Evolutionary conservation across 2,888 invertebrate species (phyloP).

Genomic region (Plagodis dolabraria): DNA sequence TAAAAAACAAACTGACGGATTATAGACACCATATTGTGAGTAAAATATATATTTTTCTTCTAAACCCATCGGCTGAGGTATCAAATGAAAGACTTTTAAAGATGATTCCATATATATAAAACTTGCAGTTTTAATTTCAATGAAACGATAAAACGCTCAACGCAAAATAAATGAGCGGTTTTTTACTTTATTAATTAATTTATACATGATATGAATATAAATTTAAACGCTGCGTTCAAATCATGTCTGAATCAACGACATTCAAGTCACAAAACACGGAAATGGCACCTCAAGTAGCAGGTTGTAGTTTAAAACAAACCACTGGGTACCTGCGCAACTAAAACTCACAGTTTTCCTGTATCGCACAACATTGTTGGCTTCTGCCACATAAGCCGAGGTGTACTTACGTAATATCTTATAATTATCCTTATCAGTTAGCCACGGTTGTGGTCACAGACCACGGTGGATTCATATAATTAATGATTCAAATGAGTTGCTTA

Average conservation of each 20-base stretch:
- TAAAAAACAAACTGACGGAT: too few species aligned
- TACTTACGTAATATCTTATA: constrained; percentile 26
- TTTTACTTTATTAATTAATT: too few species aligned
- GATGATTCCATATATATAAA: too few species aligned
- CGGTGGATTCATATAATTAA: constrained; percentile 29
- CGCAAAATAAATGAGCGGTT: too few species aligned
- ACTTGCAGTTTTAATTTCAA: too few species aligned
- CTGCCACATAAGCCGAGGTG: constrained; percentile 23
- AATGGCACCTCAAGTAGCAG: constrained; percentile 5
- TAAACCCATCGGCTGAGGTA: too few species aligned
- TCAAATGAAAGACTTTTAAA: too few species aligned
- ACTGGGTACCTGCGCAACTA: not conserved
- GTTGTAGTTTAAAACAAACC: too few species aligned
- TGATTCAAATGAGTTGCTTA: constrained; percentile 37
- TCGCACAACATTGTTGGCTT: constrained; percentile 22
- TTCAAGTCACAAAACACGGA: constrained; percentile 9
- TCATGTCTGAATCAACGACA: constrained; percentile 11
- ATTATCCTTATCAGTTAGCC: constrained; percentile 30
- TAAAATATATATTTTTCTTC: too few species aligned
- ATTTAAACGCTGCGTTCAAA: constrained; percentile 6
- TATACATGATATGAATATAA: not conserved
- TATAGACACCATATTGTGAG: too few species aligned
- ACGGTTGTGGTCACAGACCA: constrained; percentile 13
- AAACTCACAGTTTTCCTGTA: constrained; percentile 18
- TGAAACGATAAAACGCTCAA: too few species aligned